These are phyloP conservation scores for Campylomormyrus tamandua DNA, from an alignment of 2,113 vertebrate species.

Conservation along the genomic window DNA sequence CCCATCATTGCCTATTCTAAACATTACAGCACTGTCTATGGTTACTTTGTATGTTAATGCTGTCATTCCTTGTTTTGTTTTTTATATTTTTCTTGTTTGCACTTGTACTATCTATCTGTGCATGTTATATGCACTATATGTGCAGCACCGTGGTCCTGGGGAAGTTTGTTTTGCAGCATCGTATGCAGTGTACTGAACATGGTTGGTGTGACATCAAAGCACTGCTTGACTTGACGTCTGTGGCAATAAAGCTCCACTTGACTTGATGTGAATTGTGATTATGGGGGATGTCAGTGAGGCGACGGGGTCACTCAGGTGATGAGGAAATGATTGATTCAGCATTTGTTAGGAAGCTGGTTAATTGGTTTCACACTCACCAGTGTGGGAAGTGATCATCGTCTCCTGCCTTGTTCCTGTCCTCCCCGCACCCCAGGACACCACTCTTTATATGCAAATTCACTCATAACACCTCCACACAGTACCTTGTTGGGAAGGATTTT, in stretches of 20 bases:
- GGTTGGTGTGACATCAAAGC: neutral
- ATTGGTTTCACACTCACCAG: neutral
- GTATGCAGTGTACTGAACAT: neutral
- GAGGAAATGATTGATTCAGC: neutral
- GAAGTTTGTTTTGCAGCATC: neutral
- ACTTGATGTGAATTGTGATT: neutral
- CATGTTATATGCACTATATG: neutral
- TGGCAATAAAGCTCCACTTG: neutral
- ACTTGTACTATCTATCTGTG: neutral
- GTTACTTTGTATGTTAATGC: neutral
- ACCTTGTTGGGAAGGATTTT: neutral
- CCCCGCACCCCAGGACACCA: neutral
- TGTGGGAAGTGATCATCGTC: neutral
- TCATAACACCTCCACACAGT: neutral
- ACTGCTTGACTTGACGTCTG: neutral
- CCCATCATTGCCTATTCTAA: neutral
- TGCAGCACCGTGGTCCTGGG: neutral
- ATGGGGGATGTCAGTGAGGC: neutral
- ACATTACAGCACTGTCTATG: neutral
- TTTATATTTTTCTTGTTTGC: neutral
- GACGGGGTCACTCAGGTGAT: neutral
- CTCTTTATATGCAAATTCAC: neutral
- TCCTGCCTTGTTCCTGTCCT: neutral
- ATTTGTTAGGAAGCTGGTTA: neutral
- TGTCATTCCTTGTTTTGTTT: neutral